Base-by-base conservation (phyloP, 2,113 vertebrate species). In the Trichechus manatus region DNA sequence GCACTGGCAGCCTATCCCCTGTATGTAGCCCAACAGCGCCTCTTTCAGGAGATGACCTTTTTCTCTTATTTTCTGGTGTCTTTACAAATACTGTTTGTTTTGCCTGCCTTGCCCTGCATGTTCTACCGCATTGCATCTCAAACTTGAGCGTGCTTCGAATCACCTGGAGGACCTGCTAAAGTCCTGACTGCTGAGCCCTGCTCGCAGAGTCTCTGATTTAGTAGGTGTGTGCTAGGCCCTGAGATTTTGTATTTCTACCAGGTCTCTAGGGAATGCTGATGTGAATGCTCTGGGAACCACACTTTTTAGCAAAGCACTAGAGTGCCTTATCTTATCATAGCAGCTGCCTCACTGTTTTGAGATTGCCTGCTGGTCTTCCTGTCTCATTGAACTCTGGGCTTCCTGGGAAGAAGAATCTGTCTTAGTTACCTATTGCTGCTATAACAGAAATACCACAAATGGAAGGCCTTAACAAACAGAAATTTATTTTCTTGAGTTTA, bases 1-100 rank as follows among this genome's bases (percentile, higher is more conserved):
- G 39, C n/a, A n/a, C 15, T 74, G 63, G 27, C 17, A 87, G 61
- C 14, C 7, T 50, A 1, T 19, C 47, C 39, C 27, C n/a, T 89
- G 6, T 66, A 8, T 68, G 39, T 53, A 44, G 70, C 70, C 39
- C 31, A 72, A 50, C 29, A 13, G 15, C 90, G 25, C 63, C 84
- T 23, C n/a, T 87, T 83, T 83, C 15, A 93, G 61, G 44, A 86
- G 47, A 47, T 83, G 80, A 25, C 47, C 84, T 53, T 87, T 84
- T 92, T 83, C 42, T 83, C 22, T 77, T 20, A 50, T 64, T 27
- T 75, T 72, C 47, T 70, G 19, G 14, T 92, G 4, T 93, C 56
- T 89, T 63, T 78, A 29, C 36, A 82, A 89, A 89, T 93, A 78
- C 61, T 27, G 20, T 59, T 94, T 22, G 56, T 78, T 96, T 91